Base-by-base conservation (phyloP, 2,888 invertebrate genomes). In the Pyrgus malvae region DNA sequence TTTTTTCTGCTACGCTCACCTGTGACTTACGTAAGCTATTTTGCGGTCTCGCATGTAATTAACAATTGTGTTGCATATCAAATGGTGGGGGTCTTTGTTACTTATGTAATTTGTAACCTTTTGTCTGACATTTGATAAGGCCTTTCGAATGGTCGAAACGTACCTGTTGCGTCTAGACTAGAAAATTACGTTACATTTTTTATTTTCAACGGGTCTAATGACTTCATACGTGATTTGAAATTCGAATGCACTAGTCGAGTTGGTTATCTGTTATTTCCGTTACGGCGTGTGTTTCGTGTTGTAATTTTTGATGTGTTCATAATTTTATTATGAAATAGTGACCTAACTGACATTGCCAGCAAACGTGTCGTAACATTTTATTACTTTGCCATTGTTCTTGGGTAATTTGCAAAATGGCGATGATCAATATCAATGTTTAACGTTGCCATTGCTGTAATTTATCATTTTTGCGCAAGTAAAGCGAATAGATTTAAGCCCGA, bases 61-160 rank as follows among this genome's bases (percentile, higher is more conserved):
- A 83, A 77, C 72, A 77, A 78, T 81, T 78, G 78, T 75, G 75
- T 76, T 79, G 76, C 76, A 74, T 75, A 74, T 74, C 66, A 69
- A 67, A 68, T 64, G 67, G 63, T 70, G 62, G 70, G 63, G 69
- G 62, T 64, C 62, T 64, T 62, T 61, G 65, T 65, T 63, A 63
- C 72, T 84, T 85, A 83, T 71, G 75, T 85, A 84, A 85, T 80
- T 71, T 67, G 76, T 66, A 83, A 82, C 82, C 80, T 85, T 83
- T 85, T 75, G 75, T 80, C 70, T 79, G 79, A 76, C 80, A 83
- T 83, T 84, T 82, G 75, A 74, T 76, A 75, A 72, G 76, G 78
- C 74, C 76, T 80, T 78, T 76, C 74, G 74, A 74, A 72, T 70
- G 41, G 53, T 42, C 55, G 40, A 54, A 54, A 48, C 55, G 41